Evolutionary conservation across 2,888 invertebrate genomes (phyloP).

Genomic region (Branchinecta sandiegonensis): DNA sequence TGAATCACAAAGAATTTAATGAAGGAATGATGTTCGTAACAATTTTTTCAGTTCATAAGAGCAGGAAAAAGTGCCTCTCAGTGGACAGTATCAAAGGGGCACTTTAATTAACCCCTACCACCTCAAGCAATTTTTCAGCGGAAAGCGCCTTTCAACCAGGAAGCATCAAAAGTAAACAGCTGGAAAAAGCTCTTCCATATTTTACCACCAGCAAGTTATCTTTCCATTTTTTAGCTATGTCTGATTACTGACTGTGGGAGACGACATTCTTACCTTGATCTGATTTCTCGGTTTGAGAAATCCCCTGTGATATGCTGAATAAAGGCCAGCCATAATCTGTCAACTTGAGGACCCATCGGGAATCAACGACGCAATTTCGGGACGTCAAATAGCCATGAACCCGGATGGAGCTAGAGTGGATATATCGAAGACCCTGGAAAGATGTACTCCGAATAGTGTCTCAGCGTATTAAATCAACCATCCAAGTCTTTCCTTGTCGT

Average conservation of each 20-base stretch:
- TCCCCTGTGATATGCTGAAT: constrained; percentile 57
- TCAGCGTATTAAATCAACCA: too few relatives aligned
- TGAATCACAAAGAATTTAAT: too few relatives aligned
- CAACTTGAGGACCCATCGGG: constrained; percentile 86
- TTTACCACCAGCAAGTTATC: background rate
- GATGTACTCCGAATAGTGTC: background rate
- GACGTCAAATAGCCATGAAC: constrained; percentile 71
- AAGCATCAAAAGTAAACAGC: background rate
- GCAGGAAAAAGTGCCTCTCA: too few relatives aligned
- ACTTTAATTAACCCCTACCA: too few relatives aligned
- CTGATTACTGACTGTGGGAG: constrained; percentile 11
- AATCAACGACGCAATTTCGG: constrained; percentile 84
- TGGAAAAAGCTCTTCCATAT: background rate
- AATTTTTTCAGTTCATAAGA: too few relatives aligned
- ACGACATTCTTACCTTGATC: constrained; percentile 45
- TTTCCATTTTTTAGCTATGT: background rate
- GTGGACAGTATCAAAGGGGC: too few relatives aligned
- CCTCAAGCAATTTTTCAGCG: too few relatives aligned
- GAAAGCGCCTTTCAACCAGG: too few relatives aligned
- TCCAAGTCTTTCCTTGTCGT: too few relatives aligned
- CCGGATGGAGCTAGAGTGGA: constrained; percentile 66
- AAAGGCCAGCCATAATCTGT: constrained; percentile 75
- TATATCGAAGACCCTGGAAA: constrained; percentile 67
- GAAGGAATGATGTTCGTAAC: too few relatives aligned
- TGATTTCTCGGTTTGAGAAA: constrained; percentile 45